Base-by-base conservation (phyloP, 2,113 vertebrate genomes). In the crab-eating macaque (Macaca fascicularis) region DNA sequence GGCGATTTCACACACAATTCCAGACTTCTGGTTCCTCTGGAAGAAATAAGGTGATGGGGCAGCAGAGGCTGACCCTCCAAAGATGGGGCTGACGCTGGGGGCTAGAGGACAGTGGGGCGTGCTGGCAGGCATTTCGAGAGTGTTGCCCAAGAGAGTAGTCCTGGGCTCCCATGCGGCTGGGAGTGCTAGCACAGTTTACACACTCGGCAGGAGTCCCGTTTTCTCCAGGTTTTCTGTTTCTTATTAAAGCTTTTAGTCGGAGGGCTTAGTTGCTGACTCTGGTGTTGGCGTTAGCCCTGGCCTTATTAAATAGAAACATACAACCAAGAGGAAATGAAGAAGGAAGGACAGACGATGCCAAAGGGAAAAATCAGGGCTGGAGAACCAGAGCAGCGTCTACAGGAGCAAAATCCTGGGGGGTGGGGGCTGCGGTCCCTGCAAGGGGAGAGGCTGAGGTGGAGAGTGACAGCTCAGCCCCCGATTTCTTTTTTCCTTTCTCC, bases 161-260 rank as follows among this genome's bases (percentile, higher is more conserved):
- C 12, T 4, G 57, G 2, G 10, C n/a, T 52, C 1, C 1, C 52
- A 16, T 0, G 50, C n/a, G 27, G 94, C 86, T 6, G 25, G 4
- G 12, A 75, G 67, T 94, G 89, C 89, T 93, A 97, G 97, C 92
- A 85, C 81, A 91, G 93, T 96, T 97, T 96, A 98, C 38, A 19
- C 48, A 64, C 96, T 98, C 97, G 97, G 98, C 98, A 97, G 96
- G 81, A 97, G 87, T 20, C 0, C 69, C 52, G 64, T 80, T 98
- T 97, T 98, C 97, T 95, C 74, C 96, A 97, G 83, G 14, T 97
- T 96, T 97, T 98, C 98, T 98, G 98, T 97, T 98, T 96, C 96
- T 98, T 94, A 98, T 99, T 98, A 99, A 93, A 94, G 96, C 94
- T 82, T 94, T 95, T 95, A 97, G 97, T 97, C 98, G 86, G 94